Percentiles rank a stretch among this genome's conserved stretches.
Conservation (phyloP, 1,140 invertebrate species). For the Zeugodacus cucurbitae region DNA sequence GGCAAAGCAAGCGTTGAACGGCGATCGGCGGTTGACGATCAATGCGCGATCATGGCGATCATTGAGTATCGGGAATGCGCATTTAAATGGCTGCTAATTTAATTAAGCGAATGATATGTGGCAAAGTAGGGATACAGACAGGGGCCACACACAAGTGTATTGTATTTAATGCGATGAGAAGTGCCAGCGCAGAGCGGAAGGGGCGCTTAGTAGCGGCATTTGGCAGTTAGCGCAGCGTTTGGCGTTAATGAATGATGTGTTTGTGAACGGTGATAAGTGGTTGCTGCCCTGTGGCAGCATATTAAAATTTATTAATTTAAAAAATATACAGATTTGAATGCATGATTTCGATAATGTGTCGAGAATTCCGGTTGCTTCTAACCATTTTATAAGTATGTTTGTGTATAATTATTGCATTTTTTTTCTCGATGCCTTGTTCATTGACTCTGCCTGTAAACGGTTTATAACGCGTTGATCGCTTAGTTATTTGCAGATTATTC, state of each 20-base stretch:
- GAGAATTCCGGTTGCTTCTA: not conserved
- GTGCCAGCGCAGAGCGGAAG: not conserved
- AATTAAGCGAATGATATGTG: not conserved
- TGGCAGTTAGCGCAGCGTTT: not conserved
- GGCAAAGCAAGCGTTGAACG: not conserved
- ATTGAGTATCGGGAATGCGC: not conserved
- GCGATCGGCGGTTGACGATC: not conserved
- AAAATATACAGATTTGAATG: not conserved
- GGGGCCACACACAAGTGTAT: not conserved
- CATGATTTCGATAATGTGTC: not conserved
- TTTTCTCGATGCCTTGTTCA: not conserved
- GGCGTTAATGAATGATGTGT: not conserved
- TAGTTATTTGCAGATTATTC: not conserved
- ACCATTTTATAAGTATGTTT: not conserved
- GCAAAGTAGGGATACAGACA: not conserved
- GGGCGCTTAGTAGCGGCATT: not conserved
- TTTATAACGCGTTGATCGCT: not conserved
- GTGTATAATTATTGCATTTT: not conserved
- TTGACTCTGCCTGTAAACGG: not conserved
- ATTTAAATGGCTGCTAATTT: not conserved
- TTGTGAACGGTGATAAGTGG: not conserved
- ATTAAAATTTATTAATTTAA: not conserved
- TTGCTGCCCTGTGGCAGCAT: not conserved
- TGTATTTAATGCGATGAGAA: not conserved
- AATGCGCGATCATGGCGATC: not conserved